A percentile compares a stretch with the other conserved stretches of the same genome.
These are phyloP conservation scores for Hippopotamus amphibius DNA, from an alignment of 2,113 vertebrate genomes.

Conservation along the genomic window DNA sequence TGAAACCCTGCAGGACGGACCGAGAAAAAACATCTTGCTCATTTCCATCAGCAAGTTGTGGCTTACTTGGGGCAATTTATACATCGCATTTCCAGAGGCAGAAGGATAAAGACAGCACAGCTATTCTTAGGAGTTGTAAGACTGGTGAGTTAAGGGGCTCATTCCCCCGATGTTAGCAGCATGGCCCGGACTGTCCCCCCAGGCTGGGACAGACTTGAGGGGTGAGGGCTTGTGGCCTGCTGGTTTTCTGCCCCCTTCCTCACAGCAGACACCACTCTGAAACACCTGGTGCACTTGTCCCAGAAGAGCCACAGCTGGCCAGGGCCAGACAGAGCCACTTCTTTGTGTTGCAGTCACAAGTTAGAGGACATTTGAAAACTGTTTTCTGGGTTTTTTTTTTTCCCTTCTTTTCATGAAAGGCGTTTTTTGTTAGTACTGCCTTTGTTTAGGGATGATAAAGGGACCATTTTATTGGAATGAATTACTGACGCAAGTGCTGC, in stretches of 20 bases:
- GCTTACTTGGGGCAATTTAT: not conserved
- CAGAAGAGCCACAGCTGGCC: conserved; percentile 21
- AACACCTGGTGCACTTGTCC: not conserved
- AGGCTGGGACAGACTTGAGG: not conserved
- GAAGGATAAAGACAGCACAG: not conserved
- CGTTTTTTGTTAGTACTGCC: conserved; percentile 71
- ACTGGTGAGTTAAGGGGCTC: not conserved
- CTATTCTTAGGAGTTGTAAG: not conserved
- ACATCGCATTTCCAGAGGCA: not conserved
- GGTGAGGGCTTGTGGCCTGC: no score
- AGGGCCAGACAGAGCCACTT: conserved; percentile 16
- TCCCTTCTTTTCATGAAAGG: conserved; percentile 67
- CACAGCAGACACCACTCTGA: not conserved
- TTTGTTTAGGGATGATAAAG: conserved; percentile 79
- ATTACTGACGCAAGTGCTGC: conserved; percentile 70
- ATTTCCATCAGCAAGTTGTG: not conserved
- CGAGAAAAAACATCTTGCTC: not conserved
- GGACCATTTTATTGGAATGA: conserved; percentile 76
- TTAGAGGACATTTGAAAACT: conserved; percentile 62
- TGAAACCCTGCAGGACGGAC: not conserved
- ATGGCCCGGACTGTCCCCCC: fast-evolving
- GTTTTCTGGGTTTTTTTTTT: conserved; percentile 23
- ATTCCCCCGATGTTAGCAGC: not conserved
- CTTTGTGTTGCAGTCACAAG: conserved; percentile 55
- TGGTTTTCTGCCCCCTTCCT: not conserved